A percentile compares a stretch with the other conserved stretches of the same genome.
Evolutionary conservation across 1,140 invertebrate species (phyloP).

Genomic region (Lycorma delicatula): DNA sequence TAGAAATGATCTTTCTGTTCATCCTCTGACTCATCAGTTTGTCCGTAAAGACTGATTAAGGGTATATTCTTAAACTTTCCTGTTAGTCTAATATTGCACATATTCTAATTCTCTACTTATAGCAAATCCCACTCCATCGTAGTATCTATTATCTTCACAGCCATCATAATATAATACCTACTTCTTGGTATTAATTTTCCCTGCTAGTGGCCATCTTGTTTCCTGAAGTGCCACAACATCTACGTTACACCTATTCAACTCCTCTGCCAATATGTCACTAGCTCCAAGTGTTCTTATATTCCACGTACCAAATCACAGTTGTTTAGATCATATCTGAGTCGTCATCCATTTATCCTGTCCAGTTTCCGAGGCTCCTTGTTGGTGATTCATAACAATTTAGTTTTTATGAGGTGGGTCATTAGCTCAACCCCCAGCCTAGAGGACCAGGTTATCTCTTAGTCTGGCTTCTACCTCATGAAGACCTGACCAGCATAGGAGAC

Average conservation of each 20-base stretch:
- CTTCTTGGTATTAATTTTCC: constrained; percentile 2
- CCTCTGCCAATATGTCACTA: background rate
- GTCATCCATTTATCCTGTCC: background rate
- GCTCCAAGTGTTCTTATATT: background rate
- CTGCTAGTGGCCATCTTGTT: background rate
- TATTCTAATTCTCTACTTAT: no score
- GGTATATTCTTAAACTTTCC: background rate
- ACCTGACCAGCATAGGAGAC: no score
- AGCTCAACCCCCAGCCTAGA: no score
- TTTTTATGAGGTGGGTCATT: no score
- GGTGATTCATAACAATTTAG: no score
- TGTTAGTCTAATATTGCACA: background rate
- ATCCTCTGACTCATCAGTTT: background rate
- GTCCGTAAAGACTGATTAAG: background rate
- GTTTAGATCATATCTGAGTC: background rate
- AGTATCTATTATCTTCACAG: no score
- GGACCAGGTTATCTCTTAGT: no score
- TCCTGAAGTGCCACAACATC: background rate
- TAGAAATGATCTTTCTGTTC: background rate
- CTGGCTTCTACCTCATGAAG: no score
- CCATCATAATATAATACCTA: no score
- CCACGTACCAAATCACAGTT: constrained; percentile 3
- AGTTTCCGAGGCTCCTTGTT: background rate
- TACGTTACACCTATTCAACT: background rate
- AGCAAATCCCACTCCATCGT: no score